Conservation (phyloP, 2,113 vertebrate genomes). For the Tinamus guttatus region DNA sequence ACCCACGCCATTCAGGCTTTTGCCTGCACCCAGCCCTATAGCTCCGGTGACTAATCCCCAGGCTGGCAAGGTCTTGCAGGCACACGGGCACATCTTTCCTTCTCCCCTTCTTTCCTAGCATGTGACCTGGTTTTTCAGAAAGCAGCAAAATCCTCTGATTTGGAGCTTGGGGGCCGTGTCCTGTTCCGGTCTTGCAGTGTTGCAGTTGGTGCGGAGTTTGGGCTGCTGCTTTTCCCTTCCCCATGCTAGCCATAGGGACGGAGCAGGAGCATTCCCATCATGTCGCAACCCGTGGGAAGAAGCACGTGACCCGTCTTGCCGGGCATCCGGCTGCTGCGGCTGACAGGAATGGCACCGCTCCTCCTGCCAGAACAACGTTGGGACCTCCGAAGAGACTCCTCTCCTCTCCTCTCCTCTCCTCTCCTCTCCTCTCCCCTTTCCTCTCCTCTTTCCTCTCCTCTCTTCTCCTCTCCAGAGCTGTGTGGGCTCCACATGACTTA, state of each 20-base stretch:
- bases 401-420: no score
- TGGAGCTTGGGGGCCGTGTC: neutral
- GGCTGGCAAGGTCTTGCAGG: fast-evolving
- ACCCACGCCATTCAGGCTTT: neutral
- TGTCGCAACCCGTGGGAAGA: constrained; percentile 22
- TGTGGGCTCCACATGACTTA: neutral
- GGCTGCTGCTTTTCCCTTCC: neutral
- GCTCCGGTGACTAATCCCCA: neutral
- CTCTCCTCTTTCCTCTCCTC: no score
- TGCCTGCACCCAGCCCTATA: neutral
- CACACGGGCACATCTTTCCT: neutral
- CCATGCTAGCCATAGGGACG: neutral
- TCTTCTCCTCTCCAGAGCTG: neutral
- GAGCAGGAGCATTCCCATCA: neutral
- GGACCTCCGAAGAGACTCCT: neutral
- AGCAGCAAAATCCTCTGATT: neutral
- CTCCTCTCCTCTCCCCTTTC: no score
- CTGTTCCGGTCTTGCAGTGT: neutral
- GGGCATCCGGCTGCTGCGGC: neutral
- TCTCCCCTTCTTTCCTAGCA: neutral
- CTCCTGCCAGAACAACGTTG: neutral
- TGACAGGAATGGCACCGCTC: neutral
- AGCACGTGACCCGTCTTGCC: constrained; percentile 16
- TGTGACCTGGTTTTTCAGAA: neutral
- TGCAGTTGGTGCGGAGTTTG: neutral